Conservation (phyloP, 2,888 invertebrate species). For the Theodoxus fluviatilis region DNA sequence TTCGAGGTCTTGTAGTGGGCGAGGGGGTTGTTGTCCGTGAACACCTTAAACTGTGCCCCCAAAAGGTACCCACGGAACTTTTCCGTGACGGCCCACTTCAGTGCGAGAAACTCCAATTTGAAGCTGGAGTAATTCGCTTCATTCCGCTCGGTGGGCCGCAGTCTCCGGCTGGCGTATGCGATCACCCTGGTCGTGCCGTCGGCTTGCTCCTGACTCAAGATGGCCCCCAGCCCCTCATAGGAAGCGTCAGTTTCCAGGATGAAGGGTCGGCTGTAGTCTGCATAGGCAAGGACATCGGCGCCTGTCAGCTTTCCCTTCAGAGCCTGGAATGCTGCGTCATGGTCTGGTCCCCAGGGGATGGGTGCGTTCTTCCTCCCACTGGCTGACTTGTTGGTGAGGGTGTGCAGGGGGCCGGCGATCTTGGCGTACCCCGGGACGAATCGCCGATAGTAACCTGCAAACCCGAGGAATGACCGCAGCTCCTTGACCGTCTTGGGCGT, state of each 20-base stretch:
- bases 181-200: slow-evolving; percentile 18
- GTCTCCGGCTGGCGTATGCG: slow-evolving; percentile 20
- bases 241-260: slow-evolving; percentile 26
- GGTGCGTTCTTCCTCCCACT: not conserved
- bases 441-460: slow-evolving; percentile 24
- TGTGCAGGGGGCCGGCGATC: slow-evolving; percentile 7
- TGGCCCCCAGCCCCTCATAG: slow-evolving; percentile 20
- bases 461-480: slow-evolving; percentile 24
- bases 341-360: slow-evolving; percentile 18
- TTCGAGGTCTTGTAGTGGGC: slow-evolving; percentile 23
- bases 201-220: slow-evolving; percentile 21
- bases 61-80: slow-evolving; percentile 10
- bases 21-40: slow-evolving; percentile 24
- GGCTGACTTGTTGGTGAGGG: not conserved
- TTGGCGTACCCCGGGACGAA: slow-evolving; percentile 4
- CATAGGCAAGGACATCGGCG: slow-evolving; percentile 25
- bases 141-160: slow-evolving; percentile 25
- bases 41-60: slow-evolving; percentile 1
- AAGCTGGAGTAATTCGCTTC: slow-evolving; percentile 11
- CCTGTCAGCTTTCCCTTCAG: slow-evolving; percentile 20
- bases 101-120: slow-evolving; percentile 20
- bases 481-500: slow-evolving; percentile 28
- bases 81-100: slow-evolving; percentile 13
- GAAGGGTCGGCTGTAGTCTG: slow-evolving; percentile 29
- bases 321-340: slow-evolving; percentile 20